A percentile compares a stretch with the other conserved stretches of the same genome.
Conservation (phyloP, 2,888 invertebrate species). For the Coremacera marginata region DNA sequence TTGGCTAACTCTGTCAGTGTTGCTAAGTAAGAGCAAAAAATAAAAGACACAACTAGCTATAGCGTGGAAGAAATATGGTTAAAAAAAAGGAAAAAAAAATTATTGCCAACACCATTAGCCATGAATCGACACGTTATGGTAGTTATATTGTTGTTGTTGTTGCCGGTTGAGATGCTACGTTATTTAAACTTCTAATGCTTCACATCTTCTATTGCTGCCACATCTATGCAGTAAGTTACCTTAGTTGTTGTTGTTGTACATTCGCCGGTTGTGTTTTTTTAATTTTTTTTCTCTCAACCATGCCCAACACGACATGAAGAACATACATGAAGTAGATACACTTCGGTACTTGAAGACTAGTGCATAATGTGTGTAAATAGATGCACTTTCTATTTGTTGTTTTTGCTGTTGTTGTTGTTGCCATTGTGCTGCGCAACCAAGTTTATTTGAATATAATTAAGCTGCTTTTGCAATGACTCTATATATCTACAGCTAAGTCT, state of each 20-base stretch:
- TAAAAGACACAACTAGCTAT: neutral
- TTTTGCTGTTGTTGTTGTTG: conserved; percentile 5
- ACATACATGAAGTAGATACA: conserved; percentile 1
- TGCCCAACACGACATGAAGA: conserved; percentile 2
- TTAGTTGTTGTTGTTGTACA: neutral
- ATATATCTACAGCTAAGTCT: neutral
- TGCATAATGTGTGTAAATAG: conserved; percentile 36
- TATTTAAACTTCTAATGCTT: conserved; percentile 25
- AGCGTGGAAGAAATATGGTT: neutral
- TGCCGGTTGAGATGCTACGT: conserved; percentile 33
- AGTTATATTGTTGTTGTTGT: neutral
- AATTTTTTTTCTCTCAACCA: neutral
- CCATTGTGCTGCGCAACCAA: neutral
- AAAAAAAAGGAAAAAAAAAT: conserved; percentile 20
- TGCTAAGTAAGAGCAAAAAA: conserved; percentile 17
- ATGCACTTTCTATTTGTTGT: conserved; percentile 41
- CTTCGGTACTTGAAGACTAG: neutral
- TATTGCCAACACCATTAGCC: conserved; percentile 37
- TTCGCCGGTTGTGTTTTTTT: conserved; percentile 15
- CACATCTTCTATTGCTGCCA: neutral
- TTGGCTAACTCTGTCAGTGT: conserved; percentile 15
- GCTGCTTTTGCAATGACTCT: conserved; percentile 39
- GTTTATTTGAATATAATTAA: conserved; percentile 38
- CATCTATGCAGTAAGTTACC: neutral
- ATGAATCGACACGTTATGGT: conserved; percentile 36